Base-by-base conservation (phyloP, 2,113 vertebrate genomes). In the Galeopterus variegatus region DNA sequence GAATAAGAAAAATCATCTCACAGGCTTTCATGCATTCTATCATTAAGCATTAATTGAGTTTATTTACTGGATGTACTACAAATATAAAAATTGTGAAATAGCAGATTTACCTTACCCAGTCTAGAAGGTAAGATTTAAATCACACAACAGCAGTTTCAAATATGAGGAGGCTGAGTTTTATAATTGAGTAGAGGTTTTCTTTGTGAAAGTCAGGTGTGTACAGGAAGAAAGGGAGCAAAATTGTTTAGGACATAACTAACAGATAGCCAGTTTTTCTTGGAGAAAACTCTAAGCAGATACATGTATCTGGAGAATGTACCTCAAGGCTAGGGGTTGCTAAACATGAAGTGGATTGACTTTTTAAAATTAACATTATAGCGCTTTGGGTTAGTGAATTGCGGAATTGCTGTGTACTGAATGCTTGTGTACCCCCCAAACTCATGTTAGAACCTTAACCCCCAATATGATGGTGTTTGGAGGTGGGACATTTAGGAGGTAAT, bases 381-480 rank as follows among this genome's bases (percentile, higher is more conserved):
- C 52, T 73, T 62, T 75, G 3, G 8, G 41, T 60, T 81, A 41
- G 84, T 84, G 6, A 33, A 54, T 85, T 31, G 6, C 54, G 79
- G 6, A 33, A 54, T 85, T 31, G 6, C 54, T 75, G 85, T 17
- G 41, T 15, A 54, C 11, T 62, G 12, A 92, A 73, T 92, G 1
- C n/a, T 36, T 79, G 8, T 54, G 5, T 60, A 18, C 52, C 50
- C 26, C 8, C 19, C 50, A 86, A 88, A 72, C 67, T 41, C 8
- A 1, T 45, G 1, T 69, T 67, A n/a, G 50, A 58, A 6, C 0
- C 2, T 21, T 65, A 69, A 31, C 8, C 8, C 13, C 33, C 1
- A 26, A 4, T 33, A 11, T 93, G 11, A 73, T 85, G 4, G 3
- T n/a, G 24, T 67, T 88, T 88, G 8, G 45, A 75, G 10, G 12